phyloP scores from a whole-genome alignment of 53 echinoderm and acorn worm genomes.

The Mesocentrotus franciscanus region DNA sequence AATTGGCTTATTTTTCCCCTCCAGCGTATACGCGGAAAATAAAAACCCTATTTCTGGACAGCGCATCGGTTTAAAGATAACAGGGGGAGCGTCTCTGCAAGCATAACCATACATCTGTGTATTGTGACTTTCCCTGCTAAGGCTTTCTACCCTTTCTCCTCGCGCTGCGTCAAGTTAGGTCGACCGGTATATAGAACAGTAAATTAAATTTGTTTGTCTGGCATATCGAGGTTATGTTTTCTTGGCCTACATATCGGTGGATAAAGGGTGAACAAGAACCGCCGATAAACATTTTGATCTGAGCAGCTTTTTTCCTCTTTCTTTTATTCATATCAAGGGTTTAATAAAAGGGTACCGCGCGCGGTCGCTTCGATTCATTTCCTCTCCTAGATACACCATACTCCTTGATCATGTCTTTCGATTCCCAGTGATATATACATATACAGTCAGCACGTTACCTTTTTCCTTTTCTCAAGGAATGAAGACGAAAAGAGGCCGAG shows the following conservation, averaged over 20 bases:
- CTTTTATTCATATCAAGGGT: constrained; percentile 63
- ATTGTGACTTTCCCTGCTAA: constrained; percentile 29
- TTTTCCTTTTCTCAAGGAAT: neutral
- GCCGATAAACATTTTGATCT: constrained; percentile 71
- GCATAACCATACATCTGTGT: constrained; percentile 7
- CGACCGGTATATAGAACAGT: constrained; percentile 63
- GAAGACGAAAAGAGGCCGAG: neutral
- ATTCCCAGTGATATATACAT: neutral
- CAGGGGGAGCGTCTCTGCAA: constrained; percentile 1
- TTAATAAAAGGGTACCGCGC: constrained; percentile 68
- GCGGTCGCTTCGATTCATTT: constrained; percentile 60
- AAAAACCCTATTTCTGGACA: constrained; percentile 37
- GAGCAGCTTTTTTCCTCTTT: constrained; percentile 55
- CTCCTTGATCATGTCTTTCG: constrained; percentile 26
- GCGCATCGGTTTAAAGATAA: constrained; percentile 30
- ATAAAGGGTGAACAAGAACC: constrained; percentile 69
- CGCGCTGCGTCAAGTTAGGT: constrained; percentile 50
- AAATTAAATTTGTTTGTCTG: constrained; percentile 73
- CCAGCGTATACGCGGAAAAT: constrained; percentile 25
- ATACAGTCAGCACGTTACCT: neutral
- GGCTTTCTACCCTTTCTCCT: neutral
- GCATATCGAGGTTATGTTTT: constrained; percentile 70
- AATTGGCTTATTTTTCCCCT: constrained; percentile 43
- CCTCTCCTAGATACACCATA: constrained; percentile 48
- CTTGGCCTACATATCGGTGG: constrained; percentile 69